Evolutionary conservation across 2,113 vertebrate species (phyloP).

Genomic region (Riparia riparia): DNA sequence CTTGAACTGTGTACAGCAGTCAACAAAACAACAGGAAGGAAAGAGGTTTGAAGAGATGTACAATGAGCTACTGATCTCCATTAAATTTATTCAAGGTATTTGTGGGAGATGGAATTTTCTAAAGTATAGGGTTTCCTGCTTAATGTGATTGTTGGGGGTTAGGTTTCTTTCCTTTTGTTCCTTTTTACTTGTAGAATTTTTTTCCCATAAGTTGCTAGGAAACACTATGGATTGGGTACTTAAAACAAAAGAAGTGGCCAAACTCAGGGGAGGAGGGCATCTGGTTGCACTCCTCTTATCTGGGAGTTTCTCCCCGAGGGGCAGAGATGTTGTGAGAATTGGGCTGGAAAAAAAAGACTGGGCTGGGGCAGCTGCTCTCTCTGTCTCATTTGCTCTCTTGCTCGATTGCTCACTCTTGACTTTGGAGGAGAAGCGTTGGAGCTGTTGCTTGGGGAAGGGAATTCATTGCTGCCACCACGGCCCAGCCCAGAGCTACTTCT

Average conservation of each 20-base stretch:
- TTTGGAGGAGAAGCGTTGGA: neutral
- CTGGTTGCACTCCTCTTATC: neutral
- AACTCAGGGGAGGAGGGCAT: neutral
- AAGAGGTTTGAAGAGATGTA: neutral
- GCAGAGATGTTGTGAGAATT: neutral
- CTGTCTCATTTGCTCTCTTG: neutral
- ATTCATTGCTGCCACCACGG: neutral
- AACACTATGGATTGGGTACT: neutral
- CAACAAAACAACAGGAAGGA: neutral
- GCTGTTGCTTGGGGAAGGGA: neutral
- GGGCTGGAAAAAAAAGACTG: neutral
- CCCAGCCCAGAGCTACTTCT: neutral
- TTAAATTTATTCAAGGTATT: neutral
- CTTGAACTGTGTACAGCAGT: neutral
- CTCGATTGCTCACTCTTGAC: no score
- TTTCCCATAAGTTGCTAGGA: neutral
- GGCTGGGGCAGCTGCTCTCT: neutral
- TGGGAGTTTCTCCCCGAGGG: neutral
- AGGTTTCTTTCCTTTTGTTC: neutral
- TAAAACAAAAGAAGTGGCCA: neutral
- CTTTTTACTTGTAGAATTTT: neutral
- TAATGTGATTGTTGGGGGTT: neutral
- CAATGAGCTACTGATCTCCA: neutral
- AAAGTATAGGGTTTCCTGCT: neutral
- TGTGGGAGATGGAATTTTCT: neutral